Evolutionary conservation across 1,140 invertebrate genomes (phyloP).

Genomic region (Cyphomyrmex costatus): DNA sequence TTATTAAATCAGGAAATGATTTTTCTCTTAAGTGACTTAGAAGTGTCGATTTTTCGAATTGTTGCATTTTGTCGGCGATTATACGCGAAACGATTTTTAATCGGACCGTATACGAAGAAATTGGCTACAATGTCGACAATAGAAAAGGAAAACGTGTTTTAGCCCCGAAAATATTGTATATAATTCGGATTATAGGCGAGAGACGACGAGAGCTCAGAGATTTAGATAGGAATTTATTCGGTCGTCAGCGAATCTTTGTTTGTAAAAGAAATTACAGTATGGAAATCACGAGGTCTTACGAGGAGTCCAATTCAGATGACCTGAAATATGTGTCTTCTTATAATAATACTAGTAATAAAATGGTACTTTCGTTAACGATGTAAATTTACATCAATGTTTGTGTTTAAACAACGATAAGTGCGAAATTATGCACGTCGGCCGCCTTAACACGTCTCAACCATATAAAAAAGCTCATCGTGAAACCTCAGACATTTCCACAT

Average conservation of each 20-base stretch:
- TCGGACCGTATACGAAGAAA: conserved; percentile 50
- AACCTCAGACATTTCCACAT: neutral
- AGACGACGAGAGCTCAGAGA: conserved; percentile 39
- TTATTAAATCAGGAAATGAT: neutral
- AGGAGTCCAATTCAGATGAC: neutral
- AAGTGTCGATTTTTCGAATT: neutral
- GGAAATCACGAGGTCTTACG: neutral
- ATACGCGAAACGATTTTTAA: conserved; percentile 16
- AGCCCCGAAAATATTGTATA: conserved; percentile 31
- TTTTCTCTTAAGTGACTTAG: neutral
- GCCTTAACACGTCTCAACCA: neutral
- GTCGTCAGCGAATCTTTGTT: conserved; percentile 32
- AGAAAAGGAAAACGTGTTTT: conserved; percentile 26
- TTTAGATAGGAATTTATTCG: conserved; percentile 53
- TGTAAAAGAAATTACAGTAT: neutral
- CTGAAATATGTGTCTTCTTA: neutral
- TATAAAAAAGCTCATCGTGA: neutral
- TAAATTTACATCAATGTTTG: neutral
- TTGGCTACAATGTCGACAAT: conserved; percentile 49
- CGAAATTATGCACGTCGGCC: neutral
- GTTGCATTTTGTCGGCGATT: conserved; percentile 39
- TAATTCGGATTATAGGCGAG: conserved; percentile 26
- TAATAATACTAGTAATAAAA: neutral
- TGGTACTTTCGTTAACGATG: neutral
- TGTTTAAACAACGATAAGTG: neutral